Percentiles rank a stretch among this genome's conserved stretches.
Evolutionary conservation across 2,888 invertebrate genomes (phyloP).

Genomic region (Pollenia angustigena): DNA sequence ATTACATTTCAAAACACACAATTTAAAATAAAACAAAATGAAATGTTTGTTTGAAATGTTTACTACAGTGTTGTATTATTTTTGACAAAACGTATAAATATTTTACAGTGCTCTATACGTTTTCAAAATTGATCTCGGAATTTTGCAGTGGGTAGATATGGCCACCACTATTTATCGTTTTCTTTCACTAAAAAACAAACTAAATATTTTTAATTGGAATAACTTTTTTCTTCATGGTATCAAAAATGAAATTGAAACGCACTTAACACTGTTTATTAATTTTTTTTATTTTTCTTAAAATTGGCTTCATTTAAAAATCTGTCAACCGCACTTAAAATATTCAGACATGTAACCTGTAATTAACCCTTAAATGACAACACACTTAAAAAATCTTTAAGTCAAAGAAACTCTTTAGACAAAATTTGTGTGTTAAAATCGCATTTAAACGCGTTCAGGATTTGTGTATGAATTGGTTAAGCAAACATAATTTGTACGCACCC

Average conservation of each 20-base stretch:
- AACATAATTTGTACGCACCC: background rate
- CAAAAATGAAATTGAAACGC: constrained; percentile 9
- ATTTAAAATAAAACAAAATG: too few species aligned
- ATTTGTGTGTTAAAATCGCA: constrained; percentile 1
- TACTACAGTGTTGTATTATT: too few species aligned
- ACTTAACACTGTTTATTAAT: constrained; percentile 9
- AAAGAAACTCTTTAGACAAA: background rate
- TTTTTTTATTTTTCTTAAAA: background rate
- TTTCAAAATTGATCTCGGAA: too few species aligned
- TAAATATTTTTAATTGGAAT: too few species aligned
- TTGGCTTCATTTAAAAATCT: constrained; percentile 13
- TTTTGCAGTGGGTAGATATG: too few species aligned
- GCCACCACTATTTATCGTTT: too few species aligned
- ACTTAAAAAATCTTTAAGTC: constrained; percentile 4
- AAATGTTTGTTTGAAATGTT: too few species aligned
- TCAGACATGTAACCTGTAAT: constrained; percentile 53
- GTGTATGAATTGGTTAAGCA: background rate
- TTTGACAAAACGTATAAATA: too few species aligned
- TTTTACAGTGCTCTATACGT: too few species aligned
- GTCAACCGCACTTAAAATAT: constrained; percentile 34
- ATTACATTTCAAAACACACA: too few species aligned
- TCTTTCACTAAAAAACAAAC: background rate
- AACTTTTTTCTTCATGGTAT: background rate
- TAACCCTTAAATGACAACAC: constrained; percentile 58
- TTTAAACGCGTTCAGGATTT: background rate